A percentile compares a stretch with the other conserved stretches of the same genome.
These are phyloP conservation scores for Heliconius sara DNA, from an alignment of 2,888 invertebrate genomes.

Conservation along the genomic window DNA sequence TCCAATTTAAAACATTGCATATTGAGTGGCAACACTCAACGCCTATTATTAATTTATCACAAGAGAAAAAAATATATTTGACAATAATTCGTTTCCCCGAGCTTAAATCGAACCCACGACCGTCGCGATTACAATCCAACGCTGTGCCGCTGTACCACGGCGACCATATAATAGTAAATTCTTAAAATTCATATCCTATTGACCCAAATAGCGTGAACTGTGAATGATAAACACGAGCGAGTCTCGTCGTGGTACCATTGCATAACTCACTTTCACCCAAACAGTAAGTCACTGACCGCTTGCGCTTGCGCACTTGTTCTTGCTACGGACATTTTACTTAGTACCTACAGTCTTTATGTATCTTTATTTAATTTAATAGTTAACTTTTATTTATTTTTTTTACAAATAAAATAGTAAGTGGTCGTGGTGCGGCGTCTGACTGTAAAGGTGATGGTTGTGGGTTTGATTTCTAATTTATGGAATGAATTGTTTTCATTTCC, in stretches of 20 bases:
- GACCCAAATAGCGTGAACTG: constrained; percentile 39
- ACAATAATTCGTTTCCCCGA: no score
- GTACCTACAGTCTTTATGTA: background rate
- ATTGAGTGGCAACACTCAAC: no score
- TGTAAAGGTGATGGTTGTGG: background rate
- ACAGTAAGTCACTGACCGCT: constrained; percentile 55
- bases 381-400: background rate
- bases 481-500: background rate
- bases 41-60: no score
- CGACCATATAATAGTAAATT: constrained; percentile 16
- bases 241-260: constrained; percentile 8
- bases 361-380: background rate
- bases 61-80: no score
- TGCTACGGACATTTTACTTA: background rate
- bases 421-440: background rate
- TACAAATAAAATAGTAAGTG: background rate
- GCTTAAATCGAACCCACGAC: background rate
- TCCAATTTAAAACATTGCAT: no score
- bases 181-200: constrained; percentile 40
- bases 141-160: no score
- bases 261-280: constrained; percentile 55
- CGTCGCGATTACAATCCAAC: no score
- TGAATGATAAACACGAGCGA: constrained; percentile 35
- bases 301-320: constrained; percentile 4
- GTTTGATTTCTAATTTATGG: background rate